Base-by-base conservation (phyloP, 2,113 vertebrate species). In the Varanus salvator region DNA sequence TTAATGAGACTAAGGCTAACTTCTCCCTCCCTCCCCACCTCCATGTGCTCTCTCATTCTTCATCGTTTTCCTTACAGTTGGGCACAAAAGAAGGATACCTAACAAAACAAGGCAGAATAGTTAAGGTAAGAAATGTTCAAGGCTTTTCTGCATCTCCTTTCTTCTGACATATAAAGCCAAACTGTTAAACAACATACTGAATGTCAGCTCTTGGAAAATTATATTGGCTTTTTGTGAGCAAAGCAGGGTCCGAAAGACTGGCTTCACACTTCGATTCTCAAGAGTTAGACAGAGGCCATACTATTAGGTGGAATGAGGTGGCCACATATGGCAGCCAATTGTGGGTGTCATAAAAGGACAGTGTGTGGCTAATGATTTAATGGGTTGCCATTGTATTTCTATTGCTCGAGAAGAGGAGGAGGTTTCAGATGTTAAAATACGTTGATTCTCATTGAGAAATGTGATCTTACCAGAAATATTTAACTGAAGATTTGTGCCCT, bases 21-120 rank as follows among this genome's bases (percentile, higher is more conserved):
- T 57, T 72, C 6, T 8, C 3, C 34, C 31, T 72, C 68, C 68
- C 23, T n/a, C 69, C 31, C 5, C 25, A 84, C 44, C 8, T 50
- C 54, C 8, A 15, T 34, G 17, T 44, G 38, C 38, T 44, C 38
- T 44, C 19, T 71, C 31, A 85, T 71, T 3, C 1, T 25, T 38
- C 87, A 31, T 27, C 92, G 94, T 14, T 96, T 90, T 91, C 52
- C 94, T 95, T 96, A 68, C 97, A 99, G 99, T 96, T 99, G 50
- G 99, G 98, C 12, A 99, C 99, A 7, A 99, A 99, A 92, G 99
- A 99, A 95, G 99, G 99, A 4, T 99, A 98, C 93, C 98, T 99
- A 92, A 96, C 98, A 94, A 99, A 99, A 95, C 98, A 98, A 96
- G 99, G 99, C 27, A 98, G 96, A 44, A 90, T 99, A 84, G 96